These are phyloP conservation scores for Parotocinclus haroldoi DNA, from an alignment of 2,797 vertebrate species.

Conservation along the genomic window DNA sequence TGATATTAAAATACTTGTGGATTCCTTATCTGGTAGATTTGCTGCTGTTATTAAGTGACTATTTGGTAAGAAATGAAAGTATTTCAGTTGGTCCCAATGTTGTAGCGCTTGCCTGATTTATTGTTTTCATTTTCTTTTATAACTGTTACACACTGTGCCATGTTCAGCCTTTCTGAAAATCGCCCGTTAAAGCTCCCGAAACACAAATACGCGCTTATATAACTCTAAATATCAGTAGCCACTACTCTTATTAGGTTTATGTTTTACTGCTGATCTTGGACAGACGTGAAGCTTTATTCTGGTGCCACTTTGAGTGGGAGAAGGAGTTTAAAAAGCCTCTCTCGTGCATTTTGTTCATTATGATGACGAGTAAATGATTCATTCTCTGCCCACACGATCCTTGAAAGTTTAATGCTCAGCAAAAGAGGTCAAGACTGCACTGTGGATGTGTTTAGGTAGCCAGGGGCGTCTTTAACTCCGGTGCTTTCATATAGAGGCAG, in stretches of 20 bases:
- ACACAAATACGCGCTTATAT: no score
- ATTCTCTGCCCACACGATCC: background rate
- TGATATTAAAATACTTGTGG: background rate
- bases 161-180: background rate
- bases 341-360: background rate
- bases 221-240: no score
- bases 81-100: no score
- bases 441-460: slow-evolving; percentile 5
- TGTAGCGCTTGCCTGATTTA: no score
- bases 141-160: no score
- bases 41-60: background rate
- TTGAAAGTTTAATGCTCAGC: slow-evolving; percentile 11
- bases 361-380: slow-evolving; percentile 3
- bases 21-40: background rate
- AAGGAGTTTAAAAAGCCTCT: background rate
- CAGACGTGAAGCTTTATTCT: background rate
- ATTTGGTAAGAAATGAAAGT: background rate
- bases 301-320: background rate
- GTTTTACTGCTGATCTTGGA: background rate
- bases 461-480: background rate
- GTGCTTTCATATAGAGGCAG: slow-evolving; percentile 5
- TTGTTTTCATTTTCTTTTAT: no score
- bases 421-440: slow-evolving; percentile 2
- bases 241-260: background rate
- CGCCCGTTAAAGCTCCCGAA: no score